Percentiles rank a stretch among this genome's conserved stretches.
phyloP scores from a whole-genome alignment of 2,113 vertebrate genomes.

The Leucoraja erinaceus region DNA sequence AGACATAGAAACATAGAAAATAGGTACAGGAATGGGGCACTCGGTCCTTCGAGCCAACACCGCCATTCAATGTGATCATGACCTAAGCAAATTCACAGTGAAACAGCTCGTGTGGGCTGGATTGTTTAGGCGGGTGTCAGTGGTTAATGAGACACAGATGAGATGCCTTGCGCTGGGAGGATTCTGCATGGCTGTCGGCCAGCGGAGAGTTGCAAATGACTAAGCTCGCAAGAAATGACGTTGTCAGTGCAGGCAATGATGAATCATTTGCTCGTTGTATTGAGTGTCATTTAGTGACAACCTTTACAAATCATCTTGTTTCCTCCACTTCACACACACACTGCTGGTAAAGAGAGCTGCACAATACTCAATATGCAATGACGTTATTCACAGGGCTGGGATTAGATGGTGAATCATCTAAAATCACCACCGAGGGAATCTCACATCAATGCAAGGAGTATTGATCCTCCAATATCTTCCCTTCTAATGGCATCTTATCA shows the following conservation, averaged over 20 bases:
- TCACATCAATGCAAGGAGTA: background rate
- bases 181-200: background rate
- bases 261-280: background rate
- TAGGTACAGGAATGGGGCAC: too few relatives aligned
- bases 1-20: background rate
- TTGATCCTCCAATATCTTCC: background rate
- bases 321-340: background rate
- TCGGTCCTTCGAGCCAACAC: too few relatives aligned
- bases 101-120: too few relatives aligned
- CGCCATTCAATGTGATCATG: too few relatives aligned
- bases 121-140: too few relatives aligned
- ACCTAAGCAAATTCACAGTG: too few relatives aligned
- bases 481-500: background rate
- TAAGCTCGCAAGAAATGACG: background rate
- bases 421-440: too few relatives aligned
- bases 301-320: background rate
- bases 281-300: background rate
- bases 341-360: too few relatives aligned
- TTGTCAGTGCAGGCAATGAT: background rate
- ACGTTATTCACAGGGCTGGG: too few relatives aligned
- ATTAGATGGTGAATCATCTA: too few relatives aligned
- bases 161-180: background rate
- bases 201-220: background rate
- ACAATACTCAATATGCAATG: too few relatives aligned
- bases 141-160: background rate